Evolutionary conservation across 2,797 vertebrate species (phyloP), one percentile per base, ranked within the genome.

Genomic region (Eupleurogrammus muticus): DNA sequence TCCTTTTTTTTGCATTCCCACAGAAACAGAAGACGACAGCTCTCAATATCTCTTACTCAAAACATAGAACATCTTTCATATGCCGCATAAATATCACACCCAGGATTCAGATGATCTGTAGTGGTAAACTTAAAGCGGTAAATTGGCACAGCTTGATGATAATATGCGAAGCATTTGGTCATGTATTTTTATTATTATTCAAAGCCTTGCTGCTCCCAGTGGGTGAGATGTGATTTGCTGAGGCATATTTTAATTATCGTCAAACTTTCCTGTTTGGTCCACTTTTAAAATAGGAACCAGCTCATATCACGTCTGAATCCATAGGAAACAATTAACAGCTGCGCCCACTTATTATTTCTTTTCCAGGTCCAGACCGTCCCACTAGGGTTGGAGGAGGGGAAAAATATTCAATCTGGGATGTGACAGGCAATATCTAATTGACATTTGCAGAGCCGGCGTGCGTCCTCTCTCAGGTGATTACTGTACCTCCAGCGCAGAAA

Each of bases 221-320:
- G 67, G 48, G 70, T 21, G 48, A 71, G 59, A 74, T 70, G 69
- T 57, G 23, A 77, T 77, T 55, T 75, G 56, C 35, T 0, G 42
- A 73, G 34, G 65, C 42, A n/a, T 62, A 65, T 77, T 79, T 82
- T 80, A 86, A 87, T 77, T 75, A 86, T 70, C n/a, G 16, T 9
- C 36, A 28, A 57, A 58, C 53, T 40, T 53, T 55, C 51, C 56
- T 56, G 34, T 62, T 64, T 58, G 32, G 2, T 9, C 46, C 71
- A n/a, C n/a, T n/a, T 69, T 69, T 1, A 44, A 77, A 68, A 67
- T 54, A 35, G 40, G 55, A 73, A 21, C 40, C n/a, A 34, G 48
- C 70, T 62, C 68, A 76, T 81, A 80, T 28, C 6, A 81, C 84
- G 32, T 53, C 71, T 56, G 47, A 46, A 50, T 58, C 36, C 16